Conservation (phyloP, 2,797 vertebrate species). For the Cossypha polioptera region DNA sequence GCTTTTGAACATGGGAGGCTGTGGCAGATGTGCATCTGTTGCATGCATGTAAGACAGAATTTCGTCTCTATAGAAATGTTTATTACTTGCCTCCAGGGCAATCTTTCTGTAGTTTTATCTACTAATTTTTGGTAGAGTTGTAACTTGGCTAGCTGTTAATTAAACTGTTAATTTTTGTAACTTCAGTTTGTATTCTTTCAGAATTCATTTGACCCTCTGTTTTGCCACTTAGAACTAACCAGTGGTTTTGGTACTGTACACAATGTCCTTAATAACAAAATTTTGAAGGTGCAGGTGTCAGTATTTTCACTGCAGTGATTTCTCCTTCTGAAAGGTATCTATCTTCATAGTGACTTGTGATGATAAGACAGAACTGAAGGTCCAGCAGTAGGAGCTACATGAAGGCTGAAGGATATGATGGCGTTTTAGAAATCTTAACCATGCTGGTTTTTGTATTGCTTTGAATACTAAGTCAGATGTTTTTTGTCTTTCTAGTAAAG, state of each 20-base stretch:
- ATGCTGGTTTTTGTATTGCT: not conserved
- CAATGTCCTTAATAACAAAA: not conserved
- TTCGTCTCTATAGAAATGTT: not conserved
- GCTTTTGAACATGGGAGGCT: not conserved
- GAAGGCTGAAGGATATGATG: not conserved
- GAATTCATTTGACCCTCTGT: not conserved
- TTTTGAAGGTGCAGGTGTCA: not conserved
- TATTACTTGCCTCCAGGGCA: not conserved
- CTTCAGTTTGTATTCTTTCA: not conserved
- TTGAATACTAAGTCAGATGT: not conserved
- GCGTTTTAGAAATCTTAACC: not conserved
- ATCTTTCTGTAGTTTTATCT: not conserved
- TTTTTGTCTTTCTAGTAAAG: not conserved
- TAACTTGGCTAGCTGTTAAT: not conserved
- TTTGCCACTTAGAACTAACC: not conserved
- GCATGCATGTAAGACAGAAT: not conserved
- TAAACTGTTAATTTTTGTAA: not conserved
- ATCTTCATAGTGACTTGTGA: not conserved
- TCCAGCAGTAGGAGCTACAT: not conserved
- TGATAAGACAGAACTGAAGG: not conserved
- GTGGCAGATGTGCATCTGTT: not conserved
- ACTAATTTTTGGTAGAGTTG: not conserved
- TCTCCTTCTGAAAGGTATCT: not conserved
- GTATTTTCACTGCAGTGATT: not conserved
- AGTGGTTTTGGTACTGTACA: not conserved